Percentiles rank a stretch among this genome's conserved stretches.
These are phyloP conservation scores for Chironex yamaguchii DNA, from an alignment of 30 jellyfish, hydroid and myxozoan genomes.

Conservation along the genomic window DNA sequence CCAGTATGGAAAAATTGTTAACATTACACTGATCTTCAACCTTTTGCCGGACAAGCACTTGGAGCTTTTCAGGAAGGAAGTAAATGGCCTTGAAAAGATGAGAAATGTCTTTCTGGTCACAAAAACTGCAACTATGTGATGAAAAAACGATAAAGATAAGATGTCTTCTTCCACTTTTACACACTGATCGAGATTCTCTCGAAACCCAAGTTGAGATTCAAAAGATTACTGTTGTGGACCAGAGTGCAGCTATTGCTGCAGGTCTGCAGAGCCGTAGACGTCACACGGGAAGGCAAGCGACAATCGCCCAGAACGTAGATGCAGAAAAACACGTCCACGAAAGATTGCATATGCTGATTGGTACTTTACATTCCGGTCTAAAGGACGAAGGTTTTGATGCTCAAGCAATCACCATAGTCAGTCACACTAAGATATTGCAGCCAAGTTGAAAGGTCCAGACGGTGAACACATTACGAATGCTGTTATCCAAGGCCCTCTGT, in stretches of 20 bases:
- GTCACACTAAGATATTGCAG: not conserved
- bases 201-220: slow-evolving; percentile 42
- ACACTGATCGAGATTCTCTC: slow-evolving; percentile 17
- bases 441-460: slow-evolving; percentile 5
- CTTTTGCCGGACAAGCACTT: slow-evolving; percentile 23
- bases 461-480: too few relatives aligned
- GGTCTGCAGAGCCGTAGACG: not conserved
- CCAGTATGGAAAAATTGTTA: slow-evolving; percentile 17
- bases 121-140: slow-evolving; percentile 40
- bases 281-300: too few relatives aligned
- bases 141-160: slow-evolving; percentile 40
- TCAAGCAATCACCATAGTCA: too few relatives aligned
- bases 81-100: slow-evolving; percentile 8
- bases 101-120: slow-evolving; percentile 46
- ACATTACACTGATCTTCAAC: slow-evolving; percentile 14
- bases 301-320: slow-evolving; percentile 31
- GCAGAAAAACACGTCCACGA: slow-evolving; percentile 31
- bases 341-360: slow-evolving; percentile 43
- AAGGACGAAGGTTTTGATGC: slow-evolving; percentile 11
- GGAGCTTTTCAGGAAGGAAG: slow-evolving; percentile 21
- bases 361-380: slow-evolving; percentile 30
- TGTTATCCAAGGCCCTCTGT: too few relatives aligned
- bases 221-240: slow-evolving; percentile 43
- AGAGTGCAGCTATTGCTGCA: slow-evolving; percentile 1
- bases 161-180: slow-evolving; percentile 37